Base-by-base conservation (phyloP, 1,140 invertebrate genomes). In the Paralvinella palmiformis region DNA sequence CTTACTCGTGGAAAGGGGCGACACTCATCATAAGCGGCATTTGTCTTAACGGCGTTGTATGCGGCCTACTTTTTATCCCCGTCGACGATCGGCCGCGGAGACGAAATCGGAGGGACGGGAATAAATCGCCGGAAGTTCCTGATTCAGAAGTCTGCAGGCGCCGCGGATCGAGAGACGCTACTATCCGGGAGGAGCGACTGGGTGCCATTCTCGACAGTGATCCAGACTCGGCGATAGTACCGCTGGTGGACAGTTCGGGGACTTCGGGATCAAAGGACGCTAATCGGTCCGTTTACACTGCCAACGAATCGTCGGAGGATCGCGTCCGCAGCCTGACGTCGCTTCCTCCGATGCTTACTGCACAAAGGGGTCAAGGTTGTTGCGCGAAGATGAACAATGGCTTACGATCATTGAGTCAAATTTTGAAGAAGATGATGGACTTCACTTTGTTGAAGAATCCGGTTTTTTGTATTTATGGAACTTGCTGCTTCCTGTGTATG, bases 361-460 rank as follows among this genome's bases (percentile, higher is more conserved):
- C 93, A 90, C 73, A 82, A 91, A 20, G 29, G 27, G 27, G n/a
- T n/a, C n/a, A n/a, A n/a, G n/a, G n/a, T n/a, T n/a, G n/a, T n/a
- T n/a, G n/a, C n/a, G n/a, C n/a, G n/a, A n/a, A n/a, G n/a, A n/a
- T n/a, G n/a, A n/a, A n/a, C n/a, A 57, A 57, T 20, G 10, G 17
- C 33, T 83, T 87, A n/a, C 81, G 92, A 62, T 88, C 91, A 0
- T 86, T 88, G 6, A 71, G 66, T 15, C 73, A 79, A 61, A 75
- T 75, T 5, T 61, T 83, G 24, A 69, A 69, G 33, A 91, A 94
- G 58, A 96, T 98, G 91, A 84, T 98, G 84, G 94, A 98, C 79
- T 84, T 96, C 69, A 89, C 88, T 45, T 82, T 98, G 35, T 82
- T 99, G 33, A 91, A 88, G 65, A 87, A 96, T 82, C 91, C 92